Percentiles rank a stretch among this genome's conserved stretches.
Conservation (phyloP, 2,797 vertebrate genomes). For the Petrocephalus sullivani region DNA sequence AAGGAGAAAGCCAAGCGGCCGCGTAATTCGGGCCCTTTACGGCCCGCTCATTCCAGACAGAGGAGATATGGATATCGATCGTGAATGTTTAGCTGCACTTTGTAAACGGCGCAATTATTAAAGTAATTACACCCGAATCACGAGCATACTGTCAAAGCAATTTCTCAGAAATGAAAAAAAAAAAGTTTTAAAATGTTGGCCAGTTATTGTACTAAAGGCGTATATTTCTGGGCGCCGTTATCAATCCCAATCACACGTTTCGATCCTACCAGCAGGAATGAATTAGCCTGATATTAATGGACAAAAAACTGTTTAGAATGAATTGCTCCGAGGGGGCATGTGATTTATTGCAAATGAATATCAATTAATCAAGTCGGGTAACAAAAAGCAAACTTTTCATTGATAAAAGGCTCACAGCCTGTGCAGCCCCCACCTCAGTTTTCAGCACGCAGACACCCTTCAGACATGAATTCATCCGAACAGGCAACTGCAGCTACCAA, state of each 20-base stretch:
- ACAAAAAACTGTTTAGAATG: constrained; percentile 28
- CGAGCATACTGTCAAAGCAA: not conserved
- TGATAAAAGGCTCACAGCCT: constrained; percentile 31
- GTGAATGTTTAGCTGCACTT: not conserved
- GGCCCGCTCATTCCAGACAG: not conserved
- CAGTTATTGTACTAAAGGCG: not conserved
- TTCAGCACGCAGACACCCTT: constrained; percentile 45
- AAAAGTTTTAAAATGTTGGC: not conserved
- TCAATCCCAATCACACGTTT: constrained; percentile 9
- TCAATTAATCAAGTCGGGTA: constrained; percentile 17
- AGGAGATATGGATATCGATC: not conserved
- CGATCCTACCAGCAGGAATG: not conserved
- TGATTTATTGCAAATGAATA: constrained; percentile 49
- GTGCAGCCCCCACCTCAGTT: constrained; percentile 19
- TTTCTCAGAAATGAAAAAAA: not conserved
- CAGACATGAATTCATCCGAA: constrained; percentile 38
- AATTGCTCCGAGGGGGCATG: constrained; percentile 30
- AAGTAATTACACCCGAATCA: constrained; percentile 5
- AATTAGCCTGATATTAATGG: constrained; percentile 11
- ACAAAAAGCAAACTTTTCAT: constrained; percentile 34
- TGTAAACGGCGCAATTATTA: not conserved
- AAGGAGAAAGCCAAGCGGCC: not conserved
- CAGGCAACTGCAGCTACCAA: constrained; percentile 23
- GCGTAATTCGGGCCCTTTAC: not conserved
- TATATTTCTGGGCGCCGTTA: not conserved